A percentile compares a stretch with the other conserved stretches of the same genome.
Evolutionary conservation across 2,113 vertebrate genomes (phyloP).

Genomic region (Microcebus lehilahytsara): DNA sequence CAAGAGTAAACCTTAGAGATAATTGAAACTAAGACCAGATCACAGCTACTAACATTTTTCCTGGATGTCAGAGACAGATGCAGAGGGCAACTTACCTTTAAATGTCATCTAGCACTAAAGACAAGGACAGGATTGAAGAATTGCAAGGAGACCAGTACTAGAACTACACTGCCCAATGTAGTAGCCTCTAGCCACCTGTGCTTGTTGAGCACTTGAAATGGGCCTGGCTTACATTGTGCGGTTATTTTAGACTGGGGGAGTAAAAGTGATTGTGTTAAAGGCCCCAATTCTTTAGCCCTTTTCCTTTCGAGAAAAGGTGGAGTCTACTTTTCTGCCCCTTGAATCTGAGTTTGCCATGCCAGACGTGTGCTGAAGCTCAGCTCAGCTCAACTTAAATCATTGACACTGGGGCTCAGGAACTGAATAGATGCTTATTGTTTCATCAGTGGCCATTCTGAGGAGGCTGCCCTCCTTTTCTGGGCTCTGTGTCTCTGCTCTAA

Average conservation of each 20-base stretch:
- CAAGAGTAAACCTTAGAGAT: neutral
- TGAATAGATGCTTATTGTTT: neutral
- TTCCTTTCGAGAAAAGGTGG: neutral
- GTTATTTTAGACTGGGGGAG: neutral
- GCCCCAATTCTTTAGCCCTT: neutral
- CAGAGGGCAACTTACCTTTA: neutral
- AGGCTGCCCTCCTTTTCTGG: neutral
- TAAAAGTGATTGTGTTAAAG: neutral
- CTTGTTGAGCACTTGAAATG: neutral
- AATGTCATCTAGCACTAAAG: neutral
- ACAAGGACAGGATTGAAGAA: neutral
- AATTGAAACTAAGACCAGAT: neutral
- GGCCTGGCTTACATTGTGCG: neutral
- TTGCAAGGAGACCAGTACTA: neutral
- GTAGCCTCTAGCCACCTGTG: neutral
- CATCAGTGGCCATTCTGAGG: neutral
- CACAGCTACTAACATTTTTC: neutral
- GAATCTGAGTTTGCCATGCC: neutral
- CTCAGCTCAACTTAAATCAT: neutral
- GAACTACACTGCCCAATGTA: neutral
- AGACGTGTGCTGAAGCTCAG: neutral
- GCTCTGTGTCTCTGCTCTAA: neutral
- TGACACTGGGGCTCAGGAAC: neutral
- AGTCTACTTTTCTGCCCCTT: neutral
- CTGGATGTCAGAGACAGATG: neutral